phyloP scores from a whole-genome alignment of 2,113 vertebrate species.

The Rynchops niger region DNA sequence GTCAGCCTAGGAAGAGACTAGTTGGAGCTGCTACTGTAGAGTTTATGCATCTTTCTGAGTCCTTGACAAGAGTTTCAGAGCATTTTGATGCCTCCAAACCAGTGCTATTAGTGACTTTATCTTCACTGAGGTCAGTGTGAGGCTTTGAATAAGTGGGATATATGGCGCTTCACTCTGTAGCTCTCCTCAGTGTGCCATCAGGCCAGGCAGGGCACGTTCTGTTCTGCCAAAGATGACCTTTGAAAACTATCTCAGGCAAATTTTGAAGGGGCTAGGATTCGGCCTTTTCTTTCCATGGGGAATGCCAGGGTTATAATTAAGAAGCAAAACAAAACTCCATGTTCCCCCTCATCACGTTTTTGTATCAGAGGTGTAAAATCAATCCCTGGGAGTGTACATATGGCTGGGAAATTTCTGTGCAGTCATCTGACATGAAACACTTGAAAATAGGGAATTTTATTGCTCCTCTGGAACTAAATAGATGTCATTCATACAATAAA shows the following conservation, averaged over 20 bases:
- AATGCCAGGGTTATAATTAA: background rate
- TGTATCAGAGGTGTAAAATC: background rate
- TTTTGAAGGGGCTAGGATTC: background rate
- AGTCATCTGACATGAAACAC: background rate
- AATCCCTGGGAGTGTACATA: background rate
- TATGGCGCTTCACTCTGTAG: accelerated
- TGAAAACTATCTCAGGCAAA: background rate
- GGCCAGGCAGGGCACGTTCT: background rate
- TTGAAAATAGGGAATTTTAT: background rate
- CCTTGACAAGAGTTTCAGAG: background rate
- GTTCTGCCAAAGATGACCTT: background rate
- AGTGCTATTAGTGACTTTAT: background rate
- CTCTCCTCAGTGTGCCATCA: background rate
- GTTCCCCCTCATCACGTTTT: background rate
- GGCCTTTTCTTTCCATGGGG: background rate
- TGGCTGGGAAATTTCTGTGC: background rate
- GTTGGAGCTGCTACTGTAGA: background rate
- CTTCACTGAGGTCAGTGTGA: background rate
- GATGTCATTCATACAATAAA: background rate
- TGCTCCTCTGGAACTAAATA: background rate
- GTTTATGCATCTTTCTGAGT: background rate
- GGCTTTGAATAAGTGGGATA: background rate
- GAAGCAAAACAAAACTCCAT: background rate
- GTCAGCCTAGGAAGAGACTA: background rate
- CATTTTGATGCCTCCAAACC: background rate